Evolutionary conservation across 2,888 invertebrate species (phyloP).

Genomic region (Peribatodes rhomboidaria): DNA sequence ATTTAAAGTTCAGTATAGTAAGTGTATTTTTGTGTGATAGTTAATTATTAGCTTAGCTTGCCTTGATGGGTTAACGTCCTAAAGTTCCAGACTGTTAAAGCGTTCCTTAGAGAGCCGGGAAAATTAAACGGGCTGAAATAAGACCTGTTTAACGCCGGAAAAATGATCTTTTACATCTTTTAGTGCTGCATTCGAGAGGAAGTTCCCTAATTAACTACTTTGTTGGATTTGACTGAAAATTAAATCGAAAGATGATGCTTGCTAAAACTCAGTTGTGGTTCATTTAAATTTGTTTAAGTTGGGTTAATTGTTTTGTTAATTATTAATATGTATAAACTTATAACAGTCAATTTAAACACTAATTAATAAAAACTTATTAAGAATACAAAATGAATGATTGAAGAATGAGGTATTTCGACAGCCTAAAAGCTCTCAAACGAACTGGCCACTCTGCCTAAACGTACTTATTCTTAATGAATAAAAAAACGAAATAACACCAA

Average conservation of each 20-base stretch:
- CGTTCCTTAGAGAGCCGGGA: slow-evolving; percentile 72
- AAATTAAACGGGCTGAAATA: slow-evolving; percentile 78
- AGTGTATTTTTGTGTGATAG: too few relatives aligned
- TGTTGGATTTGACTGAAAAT: slow-evolving; percentile 29
- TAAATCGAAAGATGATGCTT: slow-evolving; percentile 25
- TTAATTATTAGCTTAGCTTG: background rate
- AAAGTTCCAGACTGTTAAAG: slow-evolving; percentile 81
- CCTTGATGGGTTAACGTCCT: slow-evolving; percentile 34
- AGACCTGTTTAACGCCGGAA: slow-evolving; percentile 66
- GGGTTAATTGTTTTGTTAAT: background rate
- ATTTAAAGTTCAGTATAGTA: too few relatives aligned
- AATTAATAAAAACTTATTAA: background rate
- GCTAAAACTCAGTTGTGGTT: background rate
- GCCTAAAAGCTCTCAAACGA: too few relatives aligned
- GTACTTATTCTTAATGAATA: background rate
- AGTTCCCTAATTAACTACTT: slow-evolving; percentile 37
- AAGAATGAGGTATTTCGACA: background rate
- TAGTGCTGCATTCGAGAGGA: slow-evolving; percentile 43
- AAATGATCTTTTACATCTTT: slow-evolving; percentile 65
- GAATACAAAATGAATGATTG: background rate
- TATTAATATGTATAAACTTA: too few relatives aligned
- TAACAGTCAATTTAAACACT: background rate
- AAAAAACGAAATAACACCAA: slow-evolving; percentile 7
- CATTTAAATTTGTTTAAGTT: background rate
- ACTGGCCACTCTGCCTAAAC: too few relatives aligned